Evolutionary conservation across 2,888 invertebrate genomes (phyloP).

Genomic region (Unio pictorum): DNA sequence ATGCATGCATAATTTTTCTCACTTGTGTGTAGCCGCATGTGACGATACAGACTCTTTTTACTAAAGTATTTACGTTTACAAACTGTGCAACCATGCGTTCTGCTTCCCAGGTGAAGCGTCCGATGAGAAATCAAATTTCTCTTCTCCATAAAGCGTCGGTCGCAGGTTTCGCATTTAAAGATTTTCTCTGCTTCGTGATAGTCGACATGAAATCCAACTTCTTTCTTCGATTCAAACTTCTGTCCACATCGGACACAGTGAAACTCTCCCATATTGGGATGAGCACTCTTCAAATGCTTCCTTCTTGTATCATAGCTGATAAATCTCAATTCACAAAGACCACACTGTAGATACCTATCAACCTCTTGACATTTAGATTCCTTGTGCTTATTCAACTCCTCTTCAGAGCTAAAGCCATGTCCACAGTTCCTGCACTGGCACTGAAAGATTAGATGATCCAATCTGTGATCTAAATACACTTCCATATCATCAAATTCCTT

Average conservation of each 20-base stretch:
- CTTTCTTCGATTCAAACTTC: conserved; percentile 10
- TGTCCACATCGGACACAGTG: conserved; percentile 27
- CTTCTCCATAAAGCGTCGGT: conserved; percentile 28
- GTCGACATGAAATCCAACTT: conserved; percentile 16
- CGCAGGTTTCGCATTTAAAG: conserved; percentile 24
- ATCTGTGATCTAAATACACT: conserved; percentile 24
- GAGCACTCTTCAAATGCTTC: conserved; percentile 22
- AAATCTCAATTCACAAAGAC: conserved; percentile 20
- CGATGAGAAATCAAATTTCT: conserved; percentile 29
- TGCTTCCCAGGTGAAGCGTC: conserved; percentile 13
- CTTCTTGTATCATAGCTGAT: conserved; percentile 23
- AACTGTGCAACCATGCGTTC: conserved; percentile 22
- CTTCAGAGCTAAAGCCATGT: conserved; percentile 21
- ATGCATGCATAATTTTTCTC: conserved; percentile 14
- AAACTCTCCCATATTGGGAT: conserved; percentile 19
- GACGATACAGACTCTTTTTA: conserved; percentile 24
- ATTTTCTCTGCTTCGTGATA: conserved; percentile 23
- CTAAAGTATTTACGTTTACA: conserved; percentile 24
- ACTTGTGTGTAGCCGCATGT: conserved; percentile 24
- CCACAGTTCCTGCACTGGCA: conserved; percentile 22
- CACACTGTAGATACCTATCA: conserved; percentile 22
- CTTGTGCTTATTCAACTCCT: conserved; percentile 15
- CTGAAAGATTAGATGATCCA: conserved; percentile 19
- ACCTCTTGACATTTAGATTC: conserved; percentile 14
- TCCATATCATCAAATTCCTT: conserved; percentile 25